Percentiles rank a stretch among this genome's conserved stretches.
Conservation (phyloP, 2,888 invertebrate species). For the Orchesella flavescens region DNA sequence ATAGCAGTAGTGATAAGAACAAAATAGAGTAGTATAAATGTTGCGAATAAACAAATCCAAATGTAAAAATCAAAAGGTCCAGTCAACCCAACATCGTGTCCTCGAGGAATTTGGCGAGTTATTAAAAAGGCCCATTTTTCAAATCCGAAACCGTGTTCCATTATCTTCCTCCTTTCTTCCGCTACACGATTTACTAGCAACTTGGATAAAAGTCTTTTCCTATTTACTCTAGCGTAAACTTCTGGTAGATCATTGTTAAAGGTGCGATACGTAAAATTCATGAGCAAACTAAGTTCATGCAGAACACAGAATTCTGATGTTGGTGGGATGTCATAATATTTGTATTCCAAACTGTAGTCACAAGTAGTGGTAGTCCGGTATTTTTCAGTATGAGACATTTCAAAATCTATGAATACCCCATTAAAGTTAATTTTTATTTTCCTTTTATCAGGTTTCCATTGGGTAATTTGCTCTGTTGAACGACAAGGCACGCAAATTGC, state of each 20-base stretch:
- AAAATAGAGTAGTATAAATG: not conserved
- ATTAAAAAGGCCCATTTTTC: slow-evolving; percentile 43
- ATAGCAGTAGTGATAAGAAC: not conserved
- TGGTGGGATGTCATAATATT: slow-evolving; percentile 30
- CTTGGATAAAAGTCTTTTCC: slow-evolving; percentile 7
- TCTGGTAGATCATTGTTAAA: too few species aligned
- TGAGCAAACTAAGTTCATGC: not conserved
- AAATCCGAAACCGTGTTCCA: slow-evolving; percentile 38
- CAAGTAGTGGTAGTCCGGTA: slow-evolving; percentile 2
- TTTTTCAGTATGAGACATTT: too few species aligned
- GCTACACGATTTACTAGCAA: not conserved
- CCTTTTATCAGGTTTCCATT: not conserved
- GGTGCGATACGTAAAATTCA: slow-evolving; percentile 26
- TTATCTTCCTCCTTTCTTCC: not conserved
- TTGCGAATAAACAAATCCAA: not conserved
- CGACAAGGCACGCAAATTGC: slow-evolving; percentile 5
- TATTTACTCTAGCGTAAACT: not conserved
- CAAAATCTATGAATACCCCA: not conserved
- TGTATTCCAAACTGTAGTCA: not conserved
- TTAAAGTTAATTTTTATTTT: not conserved
- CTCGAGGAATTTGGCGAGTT: not conserved
- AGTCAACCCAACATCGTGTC: slow-evolving; percentile 15
- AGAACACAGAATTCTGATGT: slow-evolving; percentile 13
- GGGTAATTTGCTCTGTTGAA: not conserved
- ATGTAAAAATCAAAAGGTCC: slow-evolving; percentile 27